Conservation (phyloP, 2,113 vertebrate genomes). For the Hyaena hyaena region DNA sequence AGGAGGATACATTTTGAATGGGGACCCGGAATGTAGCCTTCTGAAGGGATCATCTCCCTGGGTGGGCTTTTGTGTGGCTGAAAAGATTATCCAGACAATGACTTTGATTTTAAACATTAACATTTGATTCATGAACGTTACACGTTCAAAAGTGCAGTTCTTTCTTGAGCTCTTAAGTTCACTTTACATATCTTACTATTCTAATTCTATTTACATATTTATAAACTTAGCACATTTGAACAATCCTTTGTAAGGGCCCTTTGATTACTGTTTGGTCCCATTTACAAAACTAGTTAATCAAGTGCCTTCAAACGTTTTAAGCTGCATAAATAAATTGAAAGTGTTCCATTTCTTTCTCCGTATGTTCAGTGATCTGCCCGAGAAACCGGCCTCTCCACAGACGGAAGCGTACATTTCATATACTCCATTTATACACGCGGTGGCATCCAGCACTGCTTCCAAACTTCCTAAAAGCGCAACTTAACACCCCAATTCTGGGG, state of each 20-base stretch:
- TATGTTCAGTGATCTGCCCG: fast-evolving
- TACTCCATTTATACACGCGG: fast-evolving
- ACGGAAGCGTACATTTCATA: fast-evolving
- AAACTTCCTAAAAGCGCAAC: neutral
- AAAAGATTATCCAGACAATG: neutral
- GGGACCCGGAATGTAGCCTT: too few species aligned
- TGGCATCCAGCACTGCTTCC: too few species aligned
- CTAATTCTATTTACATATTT: neutral
- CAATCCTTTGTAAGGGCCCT: neutral
- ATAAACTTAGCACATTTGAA: neutral
- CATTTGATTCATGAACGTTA: neutral
- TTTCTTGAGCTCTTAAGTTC: neutral
- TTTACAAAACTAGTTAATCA: neutral
- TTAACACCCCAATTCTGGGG: neutral
- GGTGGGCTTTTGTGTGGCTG: neutral
- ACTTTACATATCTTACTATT: neutral
- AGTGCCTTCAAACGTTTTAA: neutral
- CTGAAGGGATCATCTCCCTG: neutral
- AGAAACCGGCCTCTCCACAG: neutral
- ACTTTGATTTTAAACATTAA: neutral
- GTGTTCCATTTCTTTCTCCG: neutral
- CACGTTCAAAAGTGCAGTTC: neutral
- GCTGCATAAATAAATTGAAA: neutral
- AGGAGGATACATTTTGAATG: neutral
- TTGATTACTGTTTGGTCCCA: neutral